Conservation (phyloP, 2,113 vertebrate genomes). For the Phyllostomus discolor region DNA sequence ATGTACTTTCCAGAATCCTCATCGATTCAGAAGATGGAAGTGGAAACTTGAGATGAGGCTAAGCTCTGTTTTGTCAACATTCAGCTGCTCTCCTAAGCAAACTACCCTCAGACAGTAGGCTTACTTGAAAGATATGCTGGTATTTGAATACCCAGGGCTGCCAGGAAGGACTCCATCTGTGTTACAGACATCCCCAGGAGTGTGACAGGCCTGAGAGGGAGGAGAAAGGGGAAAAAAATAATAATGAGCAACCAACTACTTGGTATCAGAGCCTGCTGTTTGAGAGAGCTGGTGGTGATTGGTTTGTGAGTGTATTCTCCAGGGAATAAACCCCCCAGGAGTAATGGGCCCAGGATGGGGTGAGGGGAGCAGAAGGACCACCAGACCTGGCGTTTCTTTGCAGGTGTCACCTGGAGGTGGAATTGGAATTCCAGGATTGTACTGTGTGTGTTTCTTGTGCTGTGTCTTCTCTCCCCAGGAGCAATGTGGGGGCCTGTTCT, state of each 20-base stretch:
- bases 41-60: constrained; percentile 63
- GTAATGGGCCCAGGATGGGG: neutral
- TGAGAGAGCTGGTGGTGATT: neutral
- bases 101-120: constrained; percentile 54
- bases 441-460: neutral
- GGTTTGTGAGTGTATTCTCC: neutral
- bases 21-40: constrained; percentile 68
- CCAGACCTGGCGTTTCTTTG: neutral
- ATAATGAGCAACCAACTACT: neutral
- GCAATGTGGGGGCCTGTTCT: neutral
- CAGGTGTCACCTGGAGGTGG: neutral
- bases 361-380: neutral
- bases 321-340: neutral
- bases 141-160: constrained; percentile 26
- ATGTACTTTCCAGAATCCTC: constrained; percentile 67
- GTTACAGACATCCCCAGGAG: neutral
- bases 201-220: neutral
- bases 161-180: neutral
- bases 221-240: neutral
- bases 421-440: neutral
- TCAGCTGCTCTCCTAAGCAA: constrained; percentile 64
- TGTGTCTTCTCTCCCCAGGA: neutral
- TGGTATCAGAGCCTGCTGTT: neutral
- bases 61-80: constrained; percentile 62
- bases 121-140: constrained; percentile 29